Percentiles rank a stretch among this genome's conserved stretches.
Evolutionary conservation across 23 tunicate genomes (phyloP).

Genomic region (Ciona savignyi): DNA sequence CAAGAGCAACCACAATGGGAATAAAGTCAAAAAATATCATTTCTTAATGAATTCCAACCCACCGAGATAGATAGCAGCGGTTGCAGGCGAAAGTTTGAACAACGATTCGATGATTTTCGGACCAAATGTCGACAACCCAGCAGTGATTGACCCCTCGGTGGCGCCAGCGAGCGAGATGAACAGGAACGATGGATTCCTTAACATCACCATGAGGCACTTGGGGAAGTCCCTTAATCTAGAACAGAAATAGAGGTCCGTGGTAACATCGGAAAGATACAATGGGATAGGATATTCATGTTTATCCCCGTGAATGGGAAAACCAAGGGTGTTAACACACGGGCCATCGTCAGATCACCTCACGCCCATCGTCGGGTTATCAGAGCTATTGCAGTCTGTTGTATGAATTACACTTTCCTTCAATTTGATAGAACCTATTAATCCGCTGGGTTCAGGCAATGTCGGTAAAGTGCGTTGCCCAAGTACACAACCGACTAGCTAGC

Average conservation of each 20-base stretch:
- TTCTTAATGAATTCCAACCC: neutral
- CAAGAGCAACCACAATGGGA: neutral
- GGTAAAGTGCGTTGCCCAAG: too few relatives aligned
- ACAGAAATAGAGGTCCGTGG: neutral
- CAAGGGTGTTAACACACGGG: too few relatives aligned
- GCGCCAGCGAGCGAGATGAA: slow-evolving; percentile 55
- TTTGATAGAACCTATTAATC: too few relatives aligned
- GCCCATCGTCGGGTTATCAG: too few relatives aligned
- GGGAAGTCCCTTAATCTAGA: slow-evolving; percentile 70
- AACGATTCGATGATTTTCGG: slow-evolving; percentile 66
- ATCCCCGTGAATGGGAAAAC: too few relatives aligned
- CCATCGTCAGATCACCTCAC: too few relatives aligned
- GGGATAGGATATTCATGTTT: neutral
- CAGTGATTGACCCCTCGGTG: slow-evolving; percentile 31
- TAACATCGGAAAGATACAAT: neutral
- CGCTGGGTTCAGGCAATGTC: too few relatives aligned
- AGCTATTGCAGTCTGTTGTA: too few relatives aligned
- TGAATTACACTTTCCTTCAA: too few relatives aligned
- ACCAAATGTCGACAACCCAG: slow-evolving; percentile 70
- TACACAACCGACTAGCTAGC: too few relatives aligned
- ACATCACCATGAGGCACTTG: slow-evolving; percentile 29
- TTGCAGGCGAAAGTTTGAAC: slow-evolving; percentile 50
- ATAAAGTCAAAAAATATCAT: neutral
- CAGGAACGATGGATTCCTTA: slow-evolving; percentile 47
- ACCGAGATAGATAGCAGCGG: slow-evolving; percentile 45